Conservation (phyloP, 2,113 vertebrate species). For the Gobio gobio region DNA sequence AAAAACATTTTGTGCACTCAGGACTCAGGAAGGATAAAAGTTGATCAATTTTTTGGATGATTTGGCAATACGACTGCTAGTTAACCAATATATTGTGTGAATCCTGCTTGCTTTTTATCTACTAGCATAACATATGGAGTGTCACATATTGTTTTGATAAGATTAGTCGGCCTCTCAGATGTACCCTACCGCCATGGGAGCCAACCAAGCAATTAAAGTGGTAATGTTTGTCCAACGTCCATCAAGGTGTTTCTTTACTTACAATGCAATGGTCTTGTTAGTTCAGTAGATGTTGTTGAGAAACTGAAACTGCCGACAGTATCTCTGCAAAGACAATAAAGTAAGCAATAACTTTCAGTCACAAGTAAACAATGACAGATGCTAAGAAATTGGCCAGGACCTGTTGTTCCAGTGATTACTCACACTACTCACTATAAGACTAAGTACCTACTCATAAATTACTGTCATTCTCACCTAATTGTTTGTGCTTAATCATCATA, state of each 20-base stretch:
- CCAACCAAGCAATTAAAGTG: slow-evolving; percentile 4
- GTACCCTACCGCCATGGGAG: neutral
- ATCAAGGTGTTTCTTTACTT: neutral
- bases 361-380: slow-evolving; percentile 37
- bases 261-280: neutral
- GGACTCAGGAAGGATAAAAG: neutral
- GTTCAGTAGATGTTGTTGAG: slow-evolving; percentile 14
- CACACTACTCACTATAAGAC: slow-evolving; percentile 5
- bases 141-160: slow-evolving; percentile 19
- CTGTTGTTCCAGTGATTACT: slow-evolving; percentile 11
- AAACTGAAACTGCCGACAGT: neutral
- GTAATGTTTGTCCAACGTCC: neutral
- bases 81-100: neutral
- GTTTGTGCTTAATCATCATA: slow-evolving; percentile 8
- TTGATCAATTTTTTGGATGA: neutral
- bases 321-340: neutral
- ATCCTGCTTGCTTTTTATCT: neutral
- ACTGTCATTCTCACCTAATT: slow-evolving; percentile 3
- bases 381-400: neutral
- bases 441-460: slow-evolving; percentile 1
- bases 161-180: neutral
- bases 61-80: neutral
- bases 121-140: slow-evolving; percentile 6
- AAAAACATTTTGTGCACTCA: neutral
- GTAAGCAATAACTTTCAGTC: neutral